Evolutionary conservation across 2,888 invertebrate species (phyloP).

Genomic region (Lasioglossum lativentre): DNA sequence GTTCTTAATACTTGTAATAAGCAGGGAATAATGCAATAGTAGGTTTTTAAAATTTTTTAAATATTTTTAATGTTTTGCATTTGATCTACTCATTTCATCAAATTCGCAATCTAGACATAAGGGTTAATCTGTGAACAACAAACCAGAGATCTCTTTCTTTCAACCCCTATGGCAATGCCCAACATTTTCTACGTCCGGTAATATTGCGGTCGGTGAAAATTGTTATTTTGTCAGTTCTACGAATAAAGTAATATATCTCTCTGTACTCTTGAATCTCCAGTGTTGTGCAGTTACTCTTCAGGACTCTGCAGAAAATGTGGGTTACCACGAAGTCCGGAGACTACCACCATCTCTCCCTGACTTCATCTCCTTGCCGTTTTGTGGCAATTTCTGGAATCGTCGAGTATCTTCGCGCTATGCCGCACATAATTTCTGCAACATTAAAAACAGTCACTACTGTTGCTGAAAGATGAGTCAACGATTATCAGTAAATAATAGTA

Average conservation of each 20-base stretch:
- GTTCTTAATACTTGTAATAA: background rate
- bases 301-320: background rate
- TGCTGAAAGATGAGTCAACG: background rate
- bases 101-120: too few relatives aligned
- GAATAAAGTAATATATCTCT: background rate
- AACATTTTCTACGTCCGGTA: background rate
- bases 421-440: background rate
- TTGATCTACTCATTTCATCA: background rate
- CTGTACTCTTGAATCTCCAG: background rate
- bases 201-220: background rate
- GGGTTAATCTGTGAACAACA: background rate
- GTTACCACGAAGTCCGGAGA: background rate
- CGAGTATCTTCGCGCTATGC: background rate
- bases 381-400: background rate
- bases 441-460: background rate
- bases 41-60: background rate
- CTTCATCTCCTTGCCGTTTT: background rate
- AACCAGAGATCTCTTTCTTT: background rate
- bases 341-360: background rate
- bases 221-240: background rate
- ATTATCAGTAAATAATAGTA: too few relatives aligned
- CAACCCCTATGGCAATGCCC: too few relatives aligned
- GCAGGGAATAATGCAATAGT: background rate
- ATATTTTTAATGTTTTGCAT: background rate
- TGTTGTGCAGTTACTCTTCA: background rate